Evolutionary conservation across 1,140 invertebrate genomes (phyloP).

Genomic region (Bombus confusus): DNA sequence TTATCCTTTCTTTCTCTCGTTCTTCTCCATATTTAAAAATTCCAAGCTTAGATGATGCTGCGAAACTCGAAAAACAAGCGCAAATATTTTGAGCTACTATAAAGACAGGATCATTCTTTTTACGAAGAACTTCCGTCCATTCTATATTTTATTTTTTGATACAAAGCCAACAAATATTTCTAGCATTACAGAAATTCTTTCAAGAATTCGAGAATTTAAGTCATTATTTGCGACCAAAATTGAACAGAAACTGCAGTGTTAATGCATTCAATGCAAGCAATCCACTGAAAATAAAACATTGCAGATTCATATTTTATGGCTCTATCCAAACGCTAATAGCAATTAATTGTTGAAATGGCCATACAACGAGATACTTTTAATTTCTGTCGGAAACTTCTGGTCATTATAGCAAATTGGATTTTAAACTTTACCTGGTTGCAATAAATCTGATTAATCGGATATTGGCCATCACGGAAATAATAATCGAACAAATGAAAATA

Average conservation of each 20-base stretch:
- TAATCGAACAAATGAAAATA: background rate
- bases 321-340: background rate
- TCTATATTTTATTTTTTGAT: slow-evolving; percentile 33
- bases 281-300: background rate
- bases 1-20: background rate
- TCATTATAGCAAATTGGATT: background rate
- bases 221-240: background rate
- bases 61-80: background rate
- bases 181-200: background rate
- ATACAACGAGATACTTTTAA: background rate
- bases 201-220: background rate
- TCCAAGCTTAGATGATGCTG: background rate
- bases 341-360: background rate
- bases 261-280: background rate
- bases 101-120: background rate
- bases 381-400: background rate
- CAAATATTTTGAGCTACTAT: background rate
- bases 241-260: background rate
- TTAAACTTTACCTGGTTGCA: background rate
- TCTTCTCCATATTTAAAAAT: background rate
- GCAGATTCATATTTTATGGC: background rate
- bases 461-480: slow-evolving; percentile 22
- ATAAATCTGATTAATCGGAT: slow-evolving; percentile 47
- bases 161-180: background rate
- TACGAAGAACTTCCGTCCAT: slow-evolving; percentile 26